Conservation (phyloP, 1,140 invertebrate species). For the Calliopsis andreniformis region DNA sequence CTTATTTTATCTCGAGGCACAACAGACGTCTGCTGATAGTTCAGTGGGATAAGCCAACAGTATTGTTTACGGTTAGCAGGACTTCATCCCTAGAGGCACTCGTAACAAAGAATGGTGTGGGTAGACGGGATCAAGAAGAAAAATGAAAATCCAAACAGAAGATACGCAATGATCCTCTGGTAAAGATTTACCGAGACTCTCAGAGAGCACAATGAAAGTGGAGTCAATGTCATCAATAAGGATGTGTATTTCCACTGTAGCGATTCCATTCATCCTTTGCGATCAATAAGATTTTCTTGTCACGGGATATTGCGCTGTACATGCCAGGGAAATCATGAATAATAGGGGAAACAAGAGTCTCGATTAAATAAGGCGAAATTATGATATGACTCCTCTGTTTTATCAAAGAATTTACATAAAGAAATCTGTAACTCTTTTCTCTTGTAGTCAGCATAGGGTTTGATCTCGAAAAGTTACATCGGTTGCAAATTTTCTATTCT, state of each 20-base stretch:
- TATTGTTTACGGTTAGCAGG: background rate
- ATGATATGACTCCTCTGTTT: too few relatives aligned
- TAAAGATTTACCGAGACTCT: background rate
- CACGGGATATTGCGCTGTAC: too few relatives aligned
- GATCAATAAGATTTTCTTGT: background rate
- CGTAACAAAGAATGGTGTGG: too few relatives aligned
- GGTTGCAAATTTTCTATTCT: background rate
- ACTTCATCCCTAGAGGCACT: background rate
- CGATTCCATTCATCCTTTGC: background rate
- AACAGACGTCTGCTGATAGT: background rate
- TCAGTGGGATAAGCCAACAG: background rate
- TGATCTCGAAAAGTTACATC: background rate
- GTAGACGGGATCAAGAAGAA: background rate
- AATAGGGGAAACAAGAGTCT: too few relatives aligned
- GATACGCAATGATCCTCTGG: background rate
- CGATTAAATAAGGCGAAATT: too few relatives aligned
- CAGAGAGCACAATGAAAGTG: background rate
- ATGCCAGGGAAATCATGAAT: too few relatives aligned
- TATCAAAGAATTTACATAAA: too few relatives aligned
- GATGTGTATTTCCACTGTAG: background rate
- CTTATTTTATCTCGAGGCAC: too few relatives aligned
- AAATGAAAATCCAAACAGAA: conserved; percentile 1
- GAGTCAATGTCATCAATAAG: background rate
- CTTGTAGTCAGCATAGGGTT: background rate
- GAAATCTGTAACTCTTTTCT: background rate